These are phyloP conservation scores for Eira barbara DNA, from an alignment of 2,113 vertebrate genomes.

Conservation along the genomic window DNA sequence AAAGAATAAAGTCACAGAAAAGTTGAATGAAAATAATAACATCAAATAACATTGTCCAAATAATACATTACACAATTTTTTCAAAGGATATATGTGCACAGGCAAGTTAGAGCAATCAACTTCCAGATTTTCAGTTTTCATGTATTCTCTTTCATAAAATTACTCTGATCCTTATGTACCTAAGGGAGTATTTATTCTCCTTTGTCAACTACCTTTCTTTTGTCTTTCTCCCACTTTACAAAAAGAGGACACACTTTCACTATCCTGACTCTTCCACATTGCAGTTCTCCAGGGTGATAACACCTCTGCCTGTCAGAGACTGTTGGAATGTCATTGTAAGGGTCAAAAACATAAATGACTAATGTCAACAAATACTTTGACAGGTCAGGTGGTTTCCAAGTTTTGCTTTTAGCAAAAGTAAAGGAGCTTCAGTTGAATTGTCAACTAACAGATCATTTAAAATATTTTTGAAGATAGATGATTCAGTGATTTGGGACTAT, in stretches of 20 bases:
- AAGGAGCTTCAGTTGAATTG: neutral
- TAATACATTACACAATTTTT: neutral
- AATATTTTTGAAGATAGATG: neutral
- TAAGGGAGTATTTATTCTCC: neutral
- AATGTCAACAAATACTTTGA: neutral
- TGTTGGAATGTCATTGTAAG: neutral
- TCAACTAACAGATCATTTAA: neutral
- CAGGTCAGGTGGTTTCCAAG: neutral
- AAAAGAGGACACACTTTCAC: neutral
- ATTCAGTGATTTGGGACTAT: neutral
- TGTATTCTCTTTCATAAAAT: neutral
- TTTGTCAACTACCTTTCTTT: neutral
- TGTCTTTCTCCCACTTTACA: neutral
- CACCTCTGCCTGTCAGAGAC: neutral
- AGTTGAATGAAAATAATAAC: neutral
- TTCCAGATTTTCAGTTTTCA: neutral
- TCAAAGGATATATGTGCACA: neutral
- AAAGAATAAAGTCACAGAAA: slow-evolving; percentile 4
- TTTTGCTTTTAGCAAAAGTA: neutral
- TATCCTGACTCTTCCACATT: neutral
- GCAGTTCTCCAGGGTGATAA: neutral
- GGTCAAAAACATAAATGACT: neutral
- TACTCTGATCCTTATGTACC: neutral
- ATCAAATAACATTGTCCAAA: neutral
- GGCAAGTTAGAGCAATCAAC: neutral